Base-by-base conservation (phyloP, 2,888 invertebrate species). In the Diaphora mendica region DNA sequence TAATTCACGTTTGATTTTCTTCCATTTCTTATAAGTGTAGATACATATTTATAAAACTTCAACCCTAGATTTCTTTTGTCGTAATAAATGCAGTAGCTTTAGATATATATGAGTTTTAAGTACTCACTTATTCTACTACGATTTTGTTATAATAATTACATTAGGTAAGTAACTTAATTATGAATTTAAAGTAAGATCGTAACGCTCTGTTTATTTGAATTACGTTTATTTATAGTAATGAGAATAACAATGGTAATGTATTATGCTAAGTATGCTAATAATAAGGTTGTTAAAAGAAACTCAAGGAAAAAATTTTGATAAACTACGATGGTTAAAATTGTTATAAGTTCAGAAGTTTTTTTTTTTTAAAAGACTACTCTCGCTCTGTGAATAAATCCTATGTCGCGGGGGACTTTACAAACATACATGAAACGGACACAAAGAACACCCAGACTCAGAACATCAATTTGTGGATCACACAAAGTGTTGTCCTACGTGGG, bases 241-340 rank as follows among this genome's bases (percentile, higher is more conserved):
- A 62, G 59, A 59, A 17, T 70, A 68, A 64, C 68, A n/a, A 17
- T 48, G n/a, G 26, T 8, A 69, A 70, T 70, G 13, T 62, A 26
- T 42, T 39, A 70, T 70, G 62, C 70, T 42, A 79, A 35, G 72
- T 80, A 70, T 39, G 39, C 26, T 55, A 39, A 26, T 39, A 69
- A 69, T 35, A 0, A 62, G 15, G 62, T 62, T 30, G 5, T 17
- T 62, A 15, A 30, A 30, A 62, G 62, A 30, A 62, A 74, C 65
- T 82, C 26, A 70, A 20, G 64, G 35, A 20, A 78, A 72, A 76
- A 73, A 68, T 30, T 30, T 30, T 30, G 8, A 26, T 30, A 8
- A 30, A 2, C 9, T 5, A 8, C 23, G 7, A 51, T 9, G 8
- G 51, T 30, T 30, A 15, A n/a, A 51, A n/a, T 62, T 13, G 26